These are phyloP conservation scores for Bubo blakistoni DNA, from an alignment of 2,113 vertebrate genomes.

Conservation along the genomic window DNA sequence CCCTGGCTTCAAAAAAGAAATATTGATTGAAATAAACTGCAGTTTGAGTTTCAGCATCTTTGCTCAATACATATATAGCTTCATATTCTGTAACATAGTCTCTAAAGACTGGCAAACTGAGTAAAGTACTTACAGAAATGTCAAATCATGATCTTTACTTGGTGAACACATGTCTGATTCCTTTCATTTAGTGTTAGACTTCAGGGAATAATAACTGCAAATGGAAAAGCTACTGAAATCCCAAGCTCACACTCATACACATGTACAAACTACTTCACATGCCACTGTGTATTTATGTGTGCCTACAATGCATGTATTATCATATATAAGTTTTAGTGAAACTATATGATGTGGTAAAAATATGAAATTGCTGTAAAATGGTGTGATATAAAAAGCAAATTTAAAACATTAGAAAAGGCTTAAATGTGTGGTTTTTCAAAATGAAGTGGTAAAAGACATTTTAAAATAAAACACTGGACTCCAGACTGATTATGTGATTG, in stretches of 20 bases:
- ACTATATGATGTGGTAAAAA: not conserved
- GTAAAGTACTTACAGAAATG: conserved; percentile 47
- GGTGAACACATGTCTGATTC: conserved; percentile 56
- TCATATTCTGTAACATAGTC: conserved; percentile 11
- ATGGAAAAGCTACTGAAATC: conserved; percentile 20
- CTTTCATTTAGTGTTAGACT: conserved; percentile 23
- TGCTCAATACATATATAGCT: conserved; percentile 17
- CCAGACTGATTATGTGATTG: not conserved
- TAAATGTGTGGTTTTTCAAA: not conserved
- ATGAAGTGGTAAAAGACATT: not conserved
- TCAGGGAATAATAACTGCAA: conserved; percentile 24
- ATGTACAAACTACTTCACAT: not conserved
- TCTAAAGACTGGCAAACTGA: conserved; percentile 7
- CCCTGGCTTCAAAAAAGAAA: conserved; percentile 14
- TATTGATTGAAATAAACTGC: conserved; percentile 63
- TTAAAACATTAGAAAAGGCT: not conserved
- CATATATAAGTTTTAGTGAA: not conserved
- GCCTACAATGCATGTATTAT: not conserved
- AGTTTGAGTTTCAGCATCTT: conserved; percentile 28
- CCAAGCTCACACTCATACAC: not conserved
- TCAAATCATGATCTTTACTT: conserved; percentile 40
- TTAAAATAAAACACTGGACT: not conserved
- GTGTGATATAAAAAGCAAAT: not conserved
- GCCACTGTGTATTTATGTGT: not conserved
- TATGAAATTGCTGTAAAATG: not conserved